A percentile compares a stretch with the other conserved stretches of the same genome.
phyloP scores from a whole-genome alignment of 2,797 vertebrate genomes.

The Enteromius unitaeniatus region DNA sequence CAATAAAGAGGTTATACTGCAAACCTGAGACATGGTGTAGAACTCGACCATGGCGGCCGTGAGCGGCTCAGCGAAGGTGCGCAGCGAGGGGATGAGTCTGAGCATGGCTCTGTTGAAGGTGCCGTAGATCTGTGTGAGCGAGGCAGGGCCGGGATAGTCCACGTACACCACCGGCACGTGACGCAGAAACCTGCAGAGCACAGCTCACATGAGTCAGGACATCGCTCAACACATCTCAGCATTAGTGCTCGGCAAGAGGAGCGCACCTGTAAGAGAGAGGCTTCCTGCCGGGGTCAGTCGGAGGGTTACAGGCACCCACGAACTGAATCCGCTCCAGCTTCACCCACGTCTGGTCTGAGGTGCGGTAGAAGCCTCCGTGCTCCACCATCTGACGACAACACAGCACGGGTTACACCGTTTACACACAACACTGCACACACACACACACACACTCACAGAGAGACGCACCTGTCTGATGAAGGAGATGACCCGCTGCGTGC shows the following conservation, averaged over 20 bases:
- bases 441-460: no score
- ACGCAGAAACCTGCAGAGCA: constrained; percentile 86
- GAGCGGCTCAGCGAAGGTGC: constrained; percentile 95
- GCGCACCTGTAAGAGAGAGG: constrained; percentile 93
- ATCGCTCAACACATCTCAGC: neutral
- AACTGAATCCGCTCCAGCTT: constrained; percentile 99
- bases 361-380: constrained; percentile 98
- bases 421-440: neutral
- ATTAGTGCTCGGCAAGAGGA: neutral
- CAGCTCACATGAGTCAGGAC: neutral
- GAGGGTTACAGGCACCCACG: constrained; percentile 98
- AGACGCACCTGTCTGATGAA: constrained; percentile 93
- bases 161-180: constrained; percentile 98
- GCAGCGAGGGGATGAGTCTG: constrained; percentile 92
- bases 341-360: constrained; percentile 98
- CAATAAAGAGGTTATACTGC: neutral
- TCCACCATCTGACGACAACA: constrained; percentile 90
- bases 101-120: constrained; percentile 99
- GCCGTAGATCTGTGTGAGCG: constrained; percentile 99
- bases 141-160: constrained; percentile 97
- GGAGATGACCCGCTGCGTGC: constrained; percentile 98
- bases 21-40: constrained; percentile 99
- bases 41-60: constrained; percentile 99
- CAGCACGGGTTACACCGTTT: neutral
- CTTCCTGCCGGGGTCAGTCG: constrained; percentile 97